phyloP scores from a whole-genome alignment of 2,888 invertebrate genomes.

The Platerodrilus igneus region DNA sequence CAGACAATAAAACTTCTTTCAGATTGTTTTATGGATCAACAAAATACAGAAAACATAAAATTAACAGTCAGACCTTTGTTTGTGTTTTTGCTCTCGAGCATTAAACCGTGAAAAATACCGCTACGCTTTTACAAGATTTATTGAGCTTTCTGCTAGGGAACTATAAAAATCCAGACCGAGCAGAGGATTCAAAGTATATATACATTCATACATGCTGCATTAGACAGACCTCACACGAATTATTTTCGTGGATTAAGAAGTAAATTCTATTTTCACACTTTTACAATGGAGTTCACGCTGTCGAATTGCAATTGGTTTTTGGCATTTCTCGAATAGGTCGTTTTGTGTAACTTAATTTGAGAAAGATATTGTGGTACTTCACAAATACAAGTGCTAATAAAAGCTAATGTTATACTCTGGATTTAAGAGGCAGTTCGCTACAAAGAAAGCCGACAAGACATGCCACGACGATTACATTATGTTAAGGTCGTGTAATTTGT shows the following conservation, averaged over 20 bases:
- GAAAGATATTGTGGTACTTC: background rate
- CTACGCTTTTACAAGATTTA: slow-evolving; percentile 36
- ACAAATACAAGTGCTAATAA: slow-evolving; percentile 6
- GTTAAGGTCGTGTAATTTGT: no score
- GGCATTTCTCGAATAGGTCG: no score
- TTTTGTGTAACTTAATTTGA: no score
- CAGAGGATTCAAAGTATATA: slow-evolving; percentile 31
- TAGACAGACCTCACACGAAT: slow-evolving; percentile 35
- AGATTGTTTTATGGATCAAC: no score
- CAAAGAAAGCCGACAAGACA: no score
- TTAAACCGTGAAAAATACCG: slow-evolving; percentile 25
- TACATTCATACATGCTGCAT: slow-evolving; percentile 30
- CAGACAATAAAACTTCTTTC: no score
- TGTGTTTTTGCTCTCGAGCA: slow-evolving; percentile 15
- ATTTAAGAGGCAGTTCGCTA: slow-evolving; percentile 4
- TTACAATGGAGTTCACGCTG: slow-evolving; percentile 20
- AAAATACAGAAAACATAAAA: slow-evolving; percentile 7
- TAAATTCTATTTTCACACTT: slow-evolving; percentile 25
- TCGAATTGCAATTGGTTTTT: slow-evolving; percentile 17
- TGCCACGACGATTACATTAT: no score
- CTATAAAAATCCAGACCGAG: slow-evolving; percentile 37
- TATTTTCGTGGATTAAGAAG: no score
- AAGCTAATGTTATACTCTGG: slow-evolving; percentile 2
- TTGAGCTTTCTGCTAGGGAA: slow-evolving; percentile 34
- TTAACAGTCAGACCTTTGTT: slow-evolving; percentile 12